Conservation (phyloP, 1,140 invertebrate species). For the Drosophila burlai region DNA sequence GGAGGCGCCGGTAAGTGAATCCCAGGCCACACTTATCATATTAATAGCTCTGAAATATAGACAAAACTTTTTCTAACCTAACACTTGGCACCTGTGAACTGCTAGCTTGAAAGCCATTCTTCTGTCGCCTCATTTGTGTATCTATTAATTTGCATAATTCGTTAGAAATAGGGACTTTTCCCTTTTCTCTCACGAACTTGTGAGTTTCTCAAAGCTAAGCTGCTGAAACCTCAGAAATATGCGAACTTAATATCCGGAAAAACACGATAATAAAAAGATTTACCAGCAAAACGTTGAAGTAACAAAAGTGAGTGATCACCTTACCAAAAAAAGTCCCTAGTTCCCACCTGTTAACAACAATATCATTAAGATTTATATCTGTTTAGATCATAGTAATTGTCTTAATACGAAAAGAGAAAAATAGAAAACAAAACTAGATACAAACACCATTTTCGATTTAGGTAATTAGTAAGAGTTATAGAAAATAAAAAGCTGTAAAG, state of each 20-base stretch:
- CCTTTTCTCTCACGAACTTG: not conserved
- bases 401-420: no score
- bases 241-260: not conserved
- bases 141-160: constrained; percentile 36
- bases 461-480: not conserved
- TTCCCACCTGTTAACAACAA: constrained; percentile 4
- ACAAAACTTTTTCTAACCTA: not conserved
- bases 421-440: not conserved
- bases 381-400: no score
- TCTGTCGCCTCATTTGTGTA: constrained; percentile 6
- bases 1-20: constrained; percentile 90
- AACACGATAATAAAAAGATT: not conserved
- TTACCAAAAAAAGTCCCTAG: not conserved
- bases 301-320: not conserved
- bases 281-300: not conserved
- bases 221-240: constrained; percentile 6
- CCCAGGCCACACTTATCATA: constrained; percentile 12
- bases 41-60: constrained; percentile 24
- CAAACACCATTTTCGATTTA: not conserved
- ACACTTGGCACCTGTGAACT: constrained; percentile 1
- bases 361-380: not conserved
- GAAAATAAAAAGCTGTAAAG: not conserved
- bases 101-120: not conserved
- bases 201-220: not conserved
- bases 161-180: constrained; percentile 1